These are phyloP conservation scores for Xyrichtys novacula DNA, from an alignment of 2,797 vertebrate species.

Conservation along the genomic window DNA sequence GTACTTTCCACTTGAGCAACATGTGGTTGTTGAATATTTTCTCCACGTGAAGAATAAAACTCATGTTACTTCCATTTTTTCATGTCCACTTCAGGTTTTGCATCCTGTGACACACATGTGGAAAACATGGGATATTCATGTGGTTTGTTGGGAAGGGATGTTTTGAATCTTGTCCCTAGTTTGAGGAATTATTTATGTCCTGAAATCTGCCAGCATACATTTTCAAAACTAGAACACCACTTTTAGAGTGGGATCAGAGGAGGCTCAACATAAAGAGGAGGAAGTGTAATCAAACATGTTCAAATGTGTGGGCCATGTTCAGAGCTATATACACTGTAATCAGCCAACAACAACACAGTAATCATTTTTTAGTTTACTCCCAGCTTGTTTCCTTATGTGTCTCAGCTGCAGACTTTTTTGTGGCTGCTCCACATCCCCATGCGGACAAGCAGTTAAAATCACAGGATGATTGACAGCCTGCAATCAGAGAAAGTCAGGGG, in stretches of 20 bases:
- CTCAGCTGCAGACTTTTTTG: conserved; percentile 63
- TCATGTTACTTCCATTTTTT: not conserved
- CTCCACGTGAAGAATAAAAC: not conserved
- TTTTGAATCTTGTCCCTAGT: conserved; percentile 1
- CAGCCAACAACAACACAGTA: conserved; percentile 45
- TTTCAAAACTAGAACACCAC: not conserved
- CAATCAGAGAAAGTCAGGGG: conserved; percentile 61
- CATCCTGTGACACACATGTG: not conserved
- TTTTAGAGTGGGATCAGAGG: conserved; percentile 4
- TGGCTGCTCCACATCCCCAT: conserved; percentile 44
- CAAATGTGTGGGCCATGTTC: conserved; percentile 34
- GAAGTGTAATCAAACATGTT: conserved; percentile 37
- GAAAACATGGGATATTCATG: not conserved
- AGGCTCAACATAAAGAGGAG: conserved; percentile 19
- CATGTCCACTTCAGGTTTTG: not conserved
- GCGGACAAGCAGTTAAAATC: conserved; percentile 34
- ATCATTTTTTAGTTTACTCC: conserved; percentile 55
- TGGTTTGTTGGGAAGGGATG: not conserved
- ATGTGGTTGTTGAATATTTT: not conserved
- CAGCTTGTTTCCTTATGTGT: conserved; percentile 31
- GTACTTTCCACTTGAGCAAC: not conserved
- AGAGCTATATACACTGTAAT: conserved; percentile 53
- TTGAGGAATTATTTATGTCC: not conserved
- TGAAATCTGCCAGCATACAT: not conserved
- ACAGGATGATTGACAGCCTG: conserved; percentile 65